Evolutionary conservation across 2,797 vertebrate species (phyloP).

Genomic region (Crax fasciolata): DNA sequence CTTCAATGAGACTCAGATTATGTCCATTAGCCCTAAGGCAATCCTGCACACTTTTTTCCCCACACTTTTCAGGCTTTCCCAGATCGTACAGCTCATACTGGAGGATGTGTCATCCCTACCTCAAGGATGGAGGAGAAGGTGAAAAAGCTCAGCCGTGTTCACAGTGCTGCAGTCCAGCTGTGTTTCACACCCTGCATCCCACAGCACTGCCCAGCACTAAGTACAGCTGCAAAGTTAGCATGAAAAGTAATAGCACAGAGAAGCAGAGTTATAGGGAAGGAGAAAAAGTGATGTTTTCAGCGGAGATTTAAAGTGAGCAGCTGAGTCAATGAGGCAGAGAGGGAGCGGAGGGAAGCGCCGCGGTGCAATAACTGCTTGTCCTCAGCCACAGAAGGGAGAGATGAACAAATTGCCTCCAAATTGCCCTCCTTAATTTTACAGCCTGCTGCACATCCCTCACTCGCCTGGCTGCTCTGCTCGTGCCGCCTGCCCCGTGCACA

Average conservation of each 20-base stretch:
- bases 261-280: background rate
- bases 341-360: background rate
- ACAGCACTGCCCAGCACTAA: background rate
- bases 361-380: background rate
- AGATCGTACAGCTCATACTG: accelerated
- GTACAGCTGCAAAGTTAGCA: background rate
- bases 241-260: background rate
- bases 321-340: constrained; percentile 18
- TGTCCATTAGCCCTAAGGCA: accelerated
- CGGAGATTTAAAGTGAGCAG: background rate
- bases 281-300: background rate
- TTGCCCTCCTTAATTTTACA: background rate
- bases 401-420: constrained; percentile 25
- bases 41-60: background rate
- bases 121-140: background rate
- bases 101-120: background rate
- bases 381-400: constrained; percentile 3
- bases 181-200: background rate
- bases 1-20: accelerated
- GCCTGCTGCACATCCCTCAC: background rate
- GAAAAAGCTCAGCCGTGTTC: background rate
- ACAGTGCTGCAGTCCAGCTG: accelerated
- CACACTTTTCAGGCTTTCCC: background rate
- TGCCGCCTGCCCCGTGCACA: accelerated
- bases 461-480: accelerated